These are phyloP conservation scores for Aphelocoma californica DNA, from an alignment of 2,797 vertebrate genomes.

Conservation along the genomic window DNA sequence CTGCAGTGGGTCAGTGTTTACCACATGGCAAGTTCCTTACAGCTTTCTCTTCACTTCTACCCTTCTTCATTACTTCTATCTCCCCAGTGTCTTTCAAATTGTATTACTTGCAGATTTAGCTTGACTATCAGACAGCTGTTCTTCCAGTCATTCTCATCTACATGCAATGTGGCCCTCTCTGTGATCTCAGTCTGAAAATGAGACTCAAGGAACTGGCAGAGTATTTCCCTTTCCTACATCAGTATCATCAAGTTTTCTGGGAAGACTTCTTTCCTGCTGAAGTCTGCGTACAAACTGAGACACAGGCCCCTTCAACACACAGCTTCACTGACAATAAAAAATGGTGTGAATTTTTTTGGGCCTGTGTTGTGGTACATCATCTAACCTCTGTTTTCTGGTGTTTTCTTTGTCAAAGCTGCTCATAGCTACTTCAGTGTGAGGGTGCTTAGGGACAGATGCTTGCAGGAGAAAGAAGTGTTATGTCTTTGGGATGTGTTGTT, in stretches of 20 bases:
- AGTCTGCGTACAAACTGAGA: neutral
- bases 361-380: neutral
- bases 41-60: neutral
- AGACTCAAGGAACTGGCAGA: neutral
- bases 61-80: neutral
- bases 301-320: neutral
- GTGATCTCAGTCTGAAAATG: neutral
- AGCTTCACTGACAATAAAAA: neutral
- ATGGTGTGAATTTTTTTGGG: neutral
- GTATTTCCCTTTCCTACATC: neutral
- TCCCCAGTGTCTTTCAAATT: neutral
- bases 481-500: neutral
- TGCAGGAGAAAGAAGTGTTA: neutral
- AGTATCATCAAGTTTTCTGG: neutral
- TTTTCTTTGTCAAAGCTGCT: neutral
- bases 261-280: neutral
- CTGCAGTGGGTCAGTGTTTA: neutral
- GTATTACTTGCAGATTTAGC: neutral
- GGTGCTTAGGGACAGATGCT: neutral
- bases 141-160: accelerated
- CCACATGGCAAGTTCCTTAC: neutral
- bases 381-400: neutral
- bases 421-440: neutral
- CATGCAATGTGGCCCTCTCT: neutral
- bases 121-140: neutral